phyloP scores from a whole-genome alignment of 2,888 invertebrate genomes.

The Agrochola circellaris region DNA sequence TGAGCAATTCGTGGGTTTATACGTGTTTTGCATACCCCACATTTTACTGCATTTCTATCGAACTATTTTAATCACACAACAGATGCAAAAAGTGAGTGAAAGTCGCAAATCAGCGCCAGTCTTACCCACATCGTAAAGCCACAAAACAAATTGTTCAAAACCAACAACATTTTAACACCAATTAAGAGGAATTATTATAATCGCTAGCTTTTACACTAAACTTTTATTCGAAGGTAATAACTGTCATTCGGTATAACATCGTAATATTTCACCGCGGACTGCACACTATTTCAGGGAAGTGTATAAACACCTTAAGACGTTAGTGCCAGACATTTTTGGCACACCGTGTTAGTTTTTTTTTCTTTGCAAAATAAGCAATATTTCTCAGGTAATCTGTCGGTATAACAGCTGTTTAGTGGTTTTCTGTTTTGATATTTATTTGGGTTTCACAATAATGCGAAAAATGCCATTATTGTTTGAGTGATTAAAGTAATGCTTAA shows the following conservation, averaged over 20 bases:
- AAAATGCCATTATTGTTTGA: conserved; percentile 53
- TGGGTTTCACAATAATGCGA: conserved; percentile 41
- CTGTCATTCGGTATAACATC: conserved; percentile 52
- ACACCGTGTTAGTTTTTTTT: conserved; percentile 49
- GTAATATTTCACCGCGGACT: conserved; percentile 52
- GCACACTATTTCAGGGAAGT: conserved; percentile 52
- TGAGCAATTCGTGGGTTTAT: conserved; percentile 17
- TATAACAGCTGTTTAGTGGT: conserved; percentile 66
- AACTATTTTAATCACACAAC: conserved; percentile 40
- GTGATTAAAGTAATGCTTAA: conserved; percentile 29
- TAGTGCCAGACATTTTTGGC: conserved; percentile 70
- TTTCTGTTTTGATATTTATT: conserved; percentile 58
- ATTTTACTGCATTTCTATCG: conserved; percentile 45
- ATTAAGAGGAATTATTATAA: conserved; percentile 67
- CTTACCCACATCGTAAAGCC: conserved; percentile 50
- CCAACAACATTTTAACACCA: conserved; percentile 57
- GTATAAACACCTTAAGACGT: conserved; percentile 66
- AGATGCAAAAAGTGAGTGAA: conserved; percentile 48
- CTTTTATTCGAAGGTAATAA: conserved; percentile 59
- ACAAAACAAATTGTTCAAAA: conserved; percentile 55
- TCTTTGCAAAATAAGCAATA: conserved; percentile 63
- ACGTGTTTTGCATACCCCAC: conserved; percentile 19
- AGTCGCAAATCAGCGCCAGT: conserved; percentile 53
- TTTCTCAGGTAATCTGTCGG: conserved; percentile 71
- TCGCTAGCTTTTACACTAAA: conserved; percentile 51